phyloP scores from a whole-genome alignment of 2,888 invertebrate species.

The Lochmaea crataegi region DNA sequence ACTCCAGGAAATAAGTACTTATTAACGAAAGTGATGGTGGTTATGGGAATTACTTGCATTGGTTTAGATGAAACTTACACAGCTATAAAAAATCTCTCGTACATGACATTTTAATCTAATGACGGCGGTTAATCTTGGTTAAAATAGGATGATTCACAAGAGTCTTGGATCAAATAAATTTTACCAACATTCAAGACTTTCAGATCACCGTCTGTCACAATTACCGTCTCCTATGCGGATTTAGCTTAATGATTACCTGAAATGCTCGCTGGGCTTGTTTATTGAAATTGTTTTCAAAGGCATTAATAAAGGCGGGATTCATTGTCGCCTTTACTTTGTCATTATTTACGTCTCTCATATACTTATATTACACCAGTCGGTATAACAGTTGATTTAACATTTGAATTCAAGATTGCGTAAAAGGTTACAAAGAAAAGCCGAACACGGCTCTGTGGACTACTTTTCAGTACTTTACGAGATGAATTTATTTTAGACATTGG shows the following conservation, averaged over 20 bases:
- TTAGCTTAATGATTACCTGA: neutral
- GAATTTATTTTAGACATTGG: neutral
- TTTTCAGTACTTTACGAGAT: slow-evolving; percentile 2
- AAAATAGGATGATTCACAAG: neutral
- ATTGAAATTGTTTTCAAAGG: neutral
- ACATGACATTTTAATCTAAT: too few species aligned
- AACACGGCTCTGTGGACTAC: slow-evolving; percentile 11
- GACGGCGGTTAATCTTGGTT: neutral
- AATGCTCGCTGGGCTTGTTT: neutral
- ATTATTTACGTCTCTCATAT: neutral
- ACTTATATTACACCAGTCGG: neutral
- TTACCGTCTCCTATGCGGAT: neutral
- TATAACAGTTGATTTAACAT: slow-evolving; percentile 1
- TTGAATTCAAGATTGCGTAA: slow-evolving; percentile 14
- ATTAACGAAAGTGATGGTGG: too few species aligned
- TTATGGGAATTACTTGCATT: too few species aligned
- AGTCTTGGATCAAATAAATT: neutral
- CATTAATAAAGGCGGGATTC: neutral
- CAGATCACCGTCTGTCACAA: neutral
- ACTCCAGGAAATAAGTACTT: too few species aligned
- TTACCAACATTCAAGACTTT: neutral
- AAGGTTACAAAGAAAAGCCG: slow-evolving; percentile 17
- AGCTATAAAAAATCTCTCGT: too few species aligned
- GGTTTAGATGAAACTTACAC: too few species aligned
- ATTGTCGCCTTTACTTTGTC: slow-evolving; percentile 9